Conservation (phyloP, 2,888 invertebrate species). For the Bombyx huttoni region DNA sequence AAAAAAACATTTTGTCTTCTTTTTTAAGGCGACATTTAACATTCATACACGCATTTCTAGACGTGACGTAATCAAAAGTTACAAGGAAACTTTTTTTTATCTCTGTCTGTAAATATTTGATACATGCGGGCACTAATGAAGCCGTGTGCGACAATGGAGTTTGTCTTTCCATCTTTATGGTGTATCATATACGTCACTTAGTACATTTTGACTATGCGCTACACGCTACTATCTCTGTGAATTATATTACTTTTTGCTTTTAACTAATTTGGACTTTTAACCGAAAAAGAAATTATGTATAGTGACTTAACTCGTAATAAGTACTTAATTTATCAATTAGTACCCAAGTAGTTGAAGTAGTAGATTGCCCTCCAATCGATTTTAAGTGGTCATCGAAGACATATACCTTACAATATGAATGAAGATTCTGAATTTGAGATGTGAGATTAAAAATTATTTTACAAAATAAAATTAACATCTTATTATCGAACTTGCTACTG, state of each 20-base stretch:
- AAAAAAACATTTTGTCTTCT: too few relatives aligned
- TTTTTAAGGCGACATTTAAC: background rate
- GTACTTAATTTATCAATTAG: too few relatives aligned
- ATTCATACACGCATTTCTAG: background rate
- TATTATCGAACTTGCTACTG: too few relatives aligned
- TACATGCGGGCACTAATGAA: constrained; percentile 45
- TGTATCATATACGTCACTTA: background rate
- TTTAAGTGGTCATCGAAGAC: too few relatives aligned
- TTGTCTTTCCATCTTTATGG: constrained; percentile 27
- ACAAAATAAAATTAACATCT: too few relatives aligned
- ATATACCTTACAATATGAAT: too few relatives aligned
- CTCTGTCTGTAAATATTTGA: constrained; percentile 46
- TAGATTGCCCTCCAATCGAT: too few relatives aligned
- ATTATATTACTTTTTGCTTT: background rate
- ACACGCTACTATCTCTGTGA: background rate
- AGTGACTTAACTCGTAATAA: too few relatives aligned
- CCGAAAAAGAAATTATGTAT: too few relatives aligned
- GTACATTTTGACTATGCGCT: constrained; percentile 1
- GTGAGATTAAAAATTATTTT: too few relatives aligned
- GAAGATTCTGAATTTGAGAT: too few relatives aligned
- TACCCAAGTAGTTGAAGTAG: too few relatives aligned
- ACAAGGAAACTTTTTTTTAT: constrained; percentile 20
- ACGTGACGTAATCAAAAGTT: background rate
- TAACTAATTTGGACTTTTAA: background rate
- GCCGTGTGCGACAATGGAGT: constrained; percentile 26